Evolutionary conservation across 2,113 vertebrate genomes (phyloP).

Genomic region (Labeo catla): DNA sequence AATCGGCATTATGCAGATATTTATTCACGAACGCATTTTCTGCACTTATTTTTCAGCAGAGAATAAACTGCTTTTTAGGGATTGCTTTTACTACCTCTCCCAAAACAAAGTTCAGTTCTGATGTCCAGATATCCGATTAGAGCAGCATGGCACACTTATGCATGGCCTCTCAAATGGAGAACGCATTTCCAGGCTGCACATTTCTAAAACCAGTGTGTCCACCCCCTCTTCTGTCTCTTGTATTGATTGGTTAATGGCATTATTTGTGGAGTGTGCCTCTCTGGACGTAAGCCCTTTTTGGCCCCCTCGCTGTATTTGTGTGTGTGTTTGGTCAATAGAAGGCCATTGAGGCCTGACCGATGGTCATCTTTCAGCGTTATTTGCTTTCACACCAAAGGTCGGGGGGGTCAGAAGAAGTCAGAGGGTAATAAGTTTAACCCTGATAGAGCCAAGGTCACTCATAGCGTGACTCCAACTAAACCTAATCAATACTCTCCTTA

Average conservation of each 20-base stretch:
- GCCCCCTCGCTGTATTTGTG: slow-evolving; percentile 35
- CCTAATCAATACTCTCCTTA: slow-evolving; percentile 25
- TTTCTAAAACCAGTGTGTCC: slow-evolving; percentile 36
- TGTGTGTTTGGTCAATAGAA: slow-evolving; percentile 87
- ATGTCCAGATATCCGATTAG: not conserved
- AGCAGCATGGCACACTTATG: slow-evolving; percentile 33
- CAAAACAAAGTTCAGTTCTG: not conserved
- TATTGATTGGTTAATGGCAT: slow-evolving; percentile 63
- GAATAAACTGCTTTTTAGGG: not conserved
- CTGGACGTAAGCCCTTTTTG: slow-evolving; percentile 24
- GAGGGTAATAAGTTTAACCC: slow-evolving; percentile 62
- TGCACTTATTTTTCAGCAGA: not conserved
- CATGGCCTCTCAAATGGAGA: slow-evolving; percentile 38
- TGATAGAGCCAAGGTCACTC: slow-evolving; percentile 48
- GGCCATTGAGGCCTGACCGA: slow-evolving; percentile 79
- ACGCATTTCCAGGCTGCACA: slow-evolving; percentile 18
- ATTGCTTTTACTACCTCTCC: not conserved
- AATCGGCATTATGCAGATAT: not conserved
- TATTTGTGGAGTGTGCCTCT: slow-evolving; percentile 58
- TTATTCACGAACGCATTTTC: not conserved
- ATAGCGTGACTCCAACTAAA: slow-evolving; percentile 41
- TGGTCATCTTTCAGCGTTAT: slow-evolving; percentile 76
- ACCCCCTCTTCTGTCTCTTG: slow-evolving; percentile 25
- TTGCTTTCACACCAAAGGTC: slow-evolving; percentile 52
- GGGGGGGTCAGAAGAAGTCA: slow-evolving; percentile 48